A percentile compares a stretch with the other conserved stretches of the same genome.
Conservation (phyloP, 2,888 invertebrate genomes). For the Eumacrocentrus americanus region DNA sequence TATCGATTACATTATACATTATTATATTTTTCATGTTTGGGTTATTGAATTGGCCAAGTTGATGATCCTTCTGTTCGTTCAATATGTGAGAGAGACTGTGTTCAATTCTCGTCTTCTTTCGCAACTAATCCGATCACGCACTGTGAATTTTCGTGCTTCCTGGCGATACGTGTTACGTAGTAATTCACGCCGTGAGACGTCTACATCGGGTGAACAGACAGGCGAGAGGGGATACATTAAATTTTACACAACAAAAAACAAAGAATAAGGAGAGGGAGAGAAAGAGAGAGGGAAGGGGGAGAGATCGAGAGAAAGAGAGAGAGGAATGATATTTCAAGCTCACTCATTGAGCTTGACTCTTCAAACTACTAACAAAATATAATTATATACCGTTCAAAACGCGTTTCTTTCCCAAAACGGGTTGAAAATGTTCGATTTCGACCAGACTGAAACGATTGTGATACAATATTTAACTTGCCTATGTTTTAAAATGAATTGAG, state of each 20-base stretch:
- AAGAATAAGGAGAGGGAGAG: no score
- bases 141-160: conserved; percentile 11
- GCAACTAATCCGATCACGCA: conserved; percentile 16
- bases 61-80: no score
- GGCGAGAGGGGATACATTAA: neutral
- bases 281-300: neutral
- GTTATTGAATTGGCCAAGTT: neutral
- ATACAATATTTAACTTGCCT: conserved; percentile 62
- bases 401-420: conserved; percentile 53
- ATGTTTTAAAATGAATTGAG: conserved; percentile 49
- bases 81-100: no score
- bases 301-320: neutral
- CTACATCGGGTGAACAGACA: conserved; percentile 4
- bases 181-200: neutral
- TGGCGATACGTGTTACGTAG: conserved; percentile 1
- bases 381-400: conserved; percentile 27
- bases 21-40: no score
- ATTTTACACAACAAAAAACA: no score
- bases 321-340: no score
- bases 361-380: no score
- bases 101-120: conserved; percentile 19
- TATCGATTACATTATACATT: no score
- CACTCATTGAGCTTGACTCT: no score
- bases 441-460: conserved; percentile 62
- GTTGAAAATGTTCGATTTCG: conserved; percentile 60